A percentile compares a stretch with the other conserved stretches of the same genome.
phyloP scores from a whole-genome alignment of 37 sponge, comb jelly and placozoan genomes.

The Crambe crambe region DNA sequence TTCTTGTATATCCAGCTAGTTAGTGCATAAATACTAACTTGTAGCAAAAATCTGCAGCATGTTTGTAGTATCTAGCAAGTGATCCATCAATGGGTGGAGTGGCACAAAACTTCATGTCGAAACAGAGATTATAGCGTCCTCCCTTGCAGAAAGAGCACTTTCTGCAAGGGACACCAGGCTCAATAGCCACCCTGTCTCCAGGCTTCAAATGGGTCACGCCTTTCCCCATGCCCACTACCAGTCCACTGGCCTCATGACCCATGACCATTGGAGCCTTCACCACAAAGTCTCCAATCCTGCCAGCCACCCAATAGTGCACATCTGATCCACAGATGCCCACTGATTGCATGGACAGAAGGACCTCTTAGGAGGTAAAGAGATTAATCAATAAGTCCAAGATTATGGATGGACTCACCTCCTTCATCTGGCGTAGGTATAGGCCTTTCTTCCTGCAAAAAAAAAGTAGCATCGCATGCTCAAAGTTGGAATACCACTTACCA shows the following conservation, averaged over 20 bases:
- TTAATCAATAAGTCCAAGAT: not conserved
- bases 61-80: constrained; percentile 81
- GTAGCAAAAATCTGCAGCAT: constrained; percentile 95
- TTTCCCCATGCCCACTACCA: constrained; percentile 78
- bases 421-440: constrained; percentile 60
- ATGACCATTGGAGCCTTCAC: constrained; percentile 88
- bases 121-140: constrained; percentile 96
- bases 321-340: constrained; percentile 99
- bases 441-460: constrained; percentile 60
- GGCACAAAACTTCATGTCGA: constrained; percentile 94
- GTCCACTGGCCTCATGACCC: constrained; percentile 94
- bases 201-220: constrained; percentile 79
- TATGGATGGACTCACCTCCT: constrained; percentile 30
- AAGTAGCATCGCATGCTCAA: not conserved
- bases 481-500: constrained; percentile 35
- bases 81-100: constrained; percentile 95
- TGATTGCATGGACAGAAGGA: constrained; percentile 79
- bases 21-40: constrained; percentile 57
- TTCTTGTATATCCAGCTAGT: not conserved
- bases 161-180: constrained; percentile 95
- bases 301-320: constrained; percentile 93
- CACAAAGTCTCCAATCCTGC: constrained; percentile 94
- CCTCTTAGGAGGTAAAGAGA: constrained; percentile 56
- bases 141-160: constrained; percentile 77
- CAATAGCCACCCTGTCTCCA: constrained; percentile 96